Base-by-base conservation (phyloP, 2,797 vertebrate species). In the Etheostoma perlongum region DNA sequence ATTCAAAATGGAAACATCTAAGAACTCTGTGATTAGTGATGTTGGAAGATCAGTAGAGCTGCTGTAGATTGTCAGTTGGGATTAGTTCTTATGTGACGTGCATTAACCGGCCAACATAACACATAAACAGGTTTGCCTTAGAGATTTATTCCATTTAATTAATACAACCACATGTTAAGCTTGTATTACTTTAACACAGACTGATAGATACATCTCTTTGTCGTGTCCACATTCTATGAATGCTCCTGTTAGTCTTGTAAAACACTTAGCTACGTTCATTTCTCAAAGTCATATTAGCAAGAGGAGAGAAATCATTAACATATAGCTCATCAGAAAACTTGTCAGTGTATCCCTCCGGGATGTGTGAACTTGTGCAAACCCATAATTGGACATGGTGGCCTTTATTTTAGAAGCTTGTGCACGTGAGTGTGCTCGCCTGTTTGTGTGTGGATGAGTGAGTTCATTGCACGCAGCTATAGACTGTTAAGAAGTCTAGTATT, bases 401-500 rank as follows among this genome's bases (percentile, higher is more conserved):
- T 87, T 88, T 85, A 72, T 84, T 76, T 85, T 27, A 65, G 49
- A 44, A 19, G 70, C 64, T 42, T 12, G 15, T 61, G 68, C 8
- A 13, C 49, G 30, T 61, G 59, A 49, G 58, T 51, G 47, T 53
- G 7, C 58, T 25, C 36, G 49, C 36, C 23, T 60, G 2, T 47
- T 54, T 61, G 59, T 54, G 48, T 54, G 59, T 55, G 72, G 47
- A 61, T 78, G 85, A 64, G 54, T 74, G 84, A 79, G 83, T 87
- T 82, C 80, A 82, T 81, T 72, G 83, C 86, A 87, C 11, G 74
- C 90, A 33, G 77, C 90, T 84, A 90, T 89, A 81, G 92, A 92
- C 91, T 91, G 79, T 79, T 90, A 90, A 92, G 88, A 85, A 91
- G 89, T 85, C 82, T 47, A 47, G 76, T 85, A 83, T 88, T 11